Evolutionary conservation across 2,113 vertebrate species (phyloP), one percentile per base, ranked within the genome.

Genomic region (Macquaria ambigua): DNA sequence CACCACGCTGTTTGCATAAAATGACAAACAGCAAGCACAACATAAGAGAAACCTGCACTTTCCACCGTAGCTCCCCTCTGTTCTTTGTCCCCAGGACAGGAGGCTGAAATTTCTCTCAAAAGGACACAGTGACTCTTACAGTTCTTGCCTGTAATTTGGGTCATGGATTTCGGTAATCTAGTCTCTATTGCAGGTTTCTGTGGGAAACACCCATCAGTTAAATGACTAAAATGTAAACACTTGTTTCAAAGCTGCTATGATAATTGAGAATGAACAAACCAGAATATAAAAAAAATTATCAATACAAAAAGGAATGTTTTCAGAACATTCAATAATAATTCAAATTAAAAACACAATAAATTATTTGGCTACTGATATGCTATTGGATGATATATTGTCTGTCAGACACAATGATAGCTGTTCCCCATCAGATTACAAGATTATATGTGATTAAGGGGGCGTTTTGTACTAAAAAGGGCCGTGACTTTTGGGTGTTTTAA

Each of bases 11-110:
- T 79, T 64, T 31, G 50, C 53, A 79, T 69, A 72, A 82, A 79
- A 79, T 34, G 70, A 64, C 20, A 69, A 86, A 81, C 53, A 74
- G 39, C n/a, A 69, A 80, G 74, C 34, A 64, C 63, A 58, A 34
- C 28, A 74, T 56, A 71, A 55, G 21, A 74, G 43, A 55, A 69
- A 37, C 2, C 70, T 34, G 5, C 10, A 15, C 16, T 28, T 70
- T 67, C n/a, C 31, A 18, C 39, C 20, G 21, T 3, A 25, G 43
- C 23, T 48, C 11, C 43, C 56, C 23, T 11, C 63, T 46, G 5
- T 55, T 50, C 7, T 71, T 82, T 56, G 39, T 77, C 12, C 23
- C 72, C 12, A 2, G 7, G 67, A 72, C 21, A 37, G 43, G 20
- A 15, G 15, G 21, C 39, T 5, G 3, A 5, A 5, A 28, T 61